Conservation (phyloP, 2,888 invertebrate genomes). For the Pachliopta kotzebuea region DNA sequence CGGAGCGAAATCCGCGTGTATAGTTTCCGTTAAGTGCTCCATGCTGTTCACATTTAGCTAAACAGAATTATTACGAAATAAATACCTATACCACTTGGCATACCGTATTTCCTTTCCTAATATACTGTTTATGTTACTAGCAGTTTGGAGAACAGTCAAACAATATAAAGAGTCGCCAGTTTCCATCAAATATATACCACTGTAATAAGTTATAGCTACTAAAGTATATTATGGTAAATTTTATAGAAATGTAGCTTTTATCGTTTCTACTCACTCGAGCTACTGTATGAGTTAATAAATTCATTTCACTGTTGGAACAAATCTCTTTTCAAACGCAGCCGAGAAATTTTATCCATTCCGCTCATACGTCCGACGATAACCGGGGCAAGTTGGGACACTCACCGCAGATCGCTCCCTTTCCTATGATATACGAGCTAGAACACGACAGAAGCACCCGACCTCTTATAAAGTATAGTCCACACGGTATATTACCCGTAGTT, state of each 20-base stretch:
- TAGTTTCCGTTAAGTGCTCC: constrained; percentile 13
- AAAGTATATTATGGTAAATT: neutral
- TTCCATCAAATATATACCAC: neutral
- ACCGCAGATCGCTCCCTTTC: constrained; percentile 39
- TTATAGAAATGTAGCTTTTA: neutral
- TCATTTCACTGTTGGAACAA: constrained; percentile 1
- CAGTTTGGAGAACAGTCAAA: neutral
- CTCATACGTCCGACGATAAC: constrained; percentile 40
- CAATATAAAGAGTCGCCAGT: neutral
- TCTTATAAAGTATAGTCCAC: constrained; percentile 20
- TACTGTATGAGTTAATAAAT: constrained; percentile 8
- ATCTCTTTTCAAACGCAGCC: constrained; percentile 16
- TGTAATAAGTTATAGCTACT: neutral
- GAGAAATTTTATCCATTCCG: constrained; percentile 42
- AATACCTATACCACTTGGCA: neutral
- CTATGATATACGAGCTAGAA: constrained; percentile 43
- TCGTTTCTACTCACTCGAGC: neutral
- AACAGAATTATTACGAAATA: constrained; percentile 4
- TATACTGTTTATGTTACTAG: neutral
- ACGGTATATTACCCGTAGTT: neutral
- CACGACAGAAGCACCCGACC: constrained; percentile 39
- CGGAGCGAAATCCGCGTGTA: constrained; percentile 9
- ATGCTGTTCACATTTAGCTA: constrained; percentile 8
- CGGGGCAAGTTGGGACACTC: constrained; percentile 38
- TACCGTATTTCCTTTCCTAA: neutral